These are phyloP conservation scores for Azemiops feae DNA, from an alignment of 2,113 vertebrate species.

Conservation along the genomic window DNA sequence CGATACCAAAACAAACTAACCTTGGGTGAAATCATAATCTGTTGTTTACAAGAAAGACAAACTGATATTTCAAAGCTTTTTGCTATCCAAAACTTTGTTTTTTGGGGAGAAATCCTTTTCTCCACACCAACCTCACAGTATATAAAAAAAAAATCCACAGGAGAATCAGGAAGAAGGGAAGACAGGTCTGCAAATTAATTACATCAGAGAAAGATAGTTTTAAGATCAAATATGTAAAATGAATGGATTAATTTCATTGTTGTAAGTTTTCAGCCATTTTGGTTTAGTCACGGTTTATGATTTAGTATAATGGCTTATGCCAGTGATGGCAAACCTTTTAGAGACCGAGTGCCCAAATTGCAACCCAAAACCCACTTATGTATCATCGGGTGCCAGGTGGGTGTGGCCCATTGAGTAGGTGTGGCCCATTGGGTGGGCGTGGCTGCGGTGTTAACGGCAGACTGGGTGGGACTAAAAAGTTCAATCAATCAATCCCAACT, in stretches of 20 bases:
- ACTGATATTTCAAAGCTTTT: not conserved
- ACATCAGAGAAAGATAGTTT: not conserved
- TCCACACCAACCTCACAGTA: not conserved
- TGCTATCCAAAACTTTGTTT: not conserved
- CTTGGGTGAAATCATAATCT: not conserved
- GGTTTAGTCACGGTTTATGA: not conserved
- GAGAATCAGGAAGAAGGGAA: not conserved
- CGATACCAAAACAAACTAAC: conserved; percentile 1
- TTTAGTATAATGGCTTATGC: not conserved
- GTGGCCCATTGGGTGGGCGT: too few relatives aligned
- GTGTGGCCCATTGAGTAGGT: too few relatives aligned
- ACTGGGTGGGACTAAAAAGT: too few relatives aligned
- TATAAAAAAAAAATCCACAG: not conserved
- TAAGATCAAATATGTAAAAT: not conserved
- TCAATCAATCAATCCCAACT: too few relatives aligned
- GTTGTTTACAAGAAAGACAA: not conserved
- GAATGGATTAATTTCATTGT: not conserved
- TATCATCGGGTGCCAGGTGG: too few relatives aligned
- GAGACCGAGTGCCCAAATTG: too few relatives aligned
- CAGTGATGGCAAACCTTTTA: too few relatives aligned
- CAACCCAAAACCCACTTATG: too few relatives aligned
- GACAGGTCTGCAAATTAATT: not conserved
- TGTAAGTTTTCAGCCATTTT: not conserved
- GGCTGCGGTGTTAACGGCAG: too few relatives aligned
- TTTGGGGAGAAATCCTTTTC: not conserved